Percentiles rank a stretch among this genome's conserved stretches.
phyloP scores from a whole-genome alignment of 2,797 vertebrate genomes.

The Aulostomus chinensis region DNA sequence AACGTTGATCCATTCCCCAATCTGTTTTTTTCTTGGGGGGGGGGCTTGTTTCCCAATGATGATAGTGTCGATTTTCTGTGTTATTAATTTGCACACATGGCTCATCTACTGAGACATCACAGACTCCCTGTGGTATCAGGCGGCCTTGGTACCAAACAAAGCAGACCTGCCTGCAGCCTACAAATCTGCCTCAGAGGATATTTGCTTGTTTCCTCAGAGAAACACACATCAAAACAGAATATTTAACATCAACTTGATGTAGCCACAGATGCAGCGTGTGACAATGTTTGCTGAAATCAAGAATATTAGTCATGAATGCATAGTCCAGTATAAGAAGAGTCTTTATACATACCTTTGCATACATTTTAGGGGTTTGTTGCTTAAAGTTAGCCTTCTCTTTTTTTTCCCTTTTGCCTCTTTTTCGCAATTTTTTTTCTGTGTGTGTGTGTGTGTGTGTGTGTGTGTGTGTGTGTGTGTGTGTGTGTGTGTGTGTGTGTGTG shows the following conservation, averaged over 20 bases:
- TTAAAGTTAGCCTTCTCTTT: too few relatives aligned
- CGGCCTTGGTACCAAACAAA: slow-evolving; percentile 1
- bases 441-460: too few relatives aligned
- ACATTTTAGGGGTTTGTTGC: too few relatives aligned
- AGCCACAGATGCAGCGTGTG: background rate
- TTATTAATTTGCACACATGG: slow-evolving; percentile 2
- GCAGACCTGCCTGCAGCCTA: background rate
- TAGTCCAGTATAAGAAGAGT: too few relatives aligned
- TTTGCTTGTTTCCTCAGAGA: background rate
- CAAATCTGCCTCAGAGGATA: background rate
- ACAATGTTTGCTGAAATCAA: too few relatives aligned
- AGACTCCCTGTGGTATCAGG: slow-evolving; percentile 8
- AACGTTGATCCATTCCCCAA: background rate
- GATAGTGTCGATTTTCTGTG: background rate
- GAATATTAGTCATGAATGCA: too few relatives aligned
- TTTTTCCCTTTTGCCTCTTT: too few relatives aligned
- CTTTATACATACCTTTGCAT: too few relatives aligned
- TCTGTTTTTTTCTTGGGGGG: background rate
- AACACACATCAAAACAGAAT: background rate
- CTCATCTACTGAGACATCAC: background rate
- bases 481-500: too few relatives aligned
- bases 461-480: too few relatives aligned
- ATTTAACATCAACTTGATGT: background rate
- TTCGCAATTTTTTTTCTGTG: too few relatives aligned
- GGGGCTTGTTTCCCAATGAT: background rate